Conservation (phyloP, 2,797 vertebrate species). For the Tauraco hartlaubi region DNA sequence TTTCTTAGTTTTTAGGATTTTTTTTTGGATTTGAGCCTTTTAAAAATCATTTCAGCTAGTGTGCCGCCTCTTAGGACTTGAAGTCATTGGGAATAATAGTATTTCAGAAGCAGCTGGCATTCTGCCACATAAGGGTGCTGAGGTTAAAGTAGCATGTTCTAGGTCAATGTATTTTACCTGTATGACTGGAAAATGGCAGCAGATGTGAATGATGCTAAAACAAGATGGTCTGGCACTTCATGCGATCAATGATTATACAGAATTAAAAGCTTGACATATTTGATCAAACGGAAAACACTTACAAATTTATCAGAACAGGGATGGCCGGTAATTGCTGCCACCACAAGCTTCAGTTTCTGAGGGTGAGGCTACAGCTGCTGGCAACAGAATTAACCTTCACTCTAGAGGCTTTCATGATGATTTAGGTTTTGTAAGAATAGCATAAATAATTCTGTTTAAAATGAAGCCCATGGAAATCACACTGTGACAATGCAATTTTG, state of each 20-base stretch:
- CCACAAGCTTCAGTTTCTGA: neutral
- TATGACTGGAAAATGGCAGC: constrained; percentile 20
- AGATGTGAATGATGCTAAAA: constrained; percentile 63
- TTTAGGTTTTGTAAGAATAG: constrained; percentile 55
- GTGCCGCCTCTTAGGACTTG: neutral
- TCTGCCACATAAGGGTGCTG: neutral
- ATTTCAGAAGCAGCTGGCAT: neutral
- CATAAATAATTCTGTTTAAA: constrained; percentile 68
- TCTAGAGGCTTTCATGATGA: constrained; percentile 33
- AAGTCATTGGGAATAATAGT: neutral
- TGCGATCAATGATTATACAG: neutral
- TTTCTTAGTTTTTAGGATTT: neutral
- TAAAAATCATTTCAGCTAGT: neutral
- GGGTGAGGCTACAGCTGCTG: neutral
- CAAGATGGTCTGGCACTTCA: constrained; percentile 51
- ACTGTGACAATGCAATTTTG: constrained; percentile 26
- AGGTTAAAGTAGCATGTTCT: neutral
- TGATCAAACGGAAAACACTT: constrained; percentile 57
- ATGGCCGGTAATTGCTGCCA: constrained; percentile 19
- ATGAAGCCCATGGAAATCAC: constrained; percentile 47
- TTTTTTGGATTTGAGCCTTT: neutral
- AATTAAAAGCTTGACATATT: constrained; percentile 66
- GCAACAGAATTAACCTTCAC: constrained; percentile 54
- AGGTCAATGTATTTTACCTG: constrained; percentile 31
- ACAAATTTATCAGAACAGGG: neutral